Evolutionary conservation across 1,140 invertebrate genomes (phyloP), one percentile per base, ranked within the genome.

Genomic region (Cyrtorhinus lividipennis): DNA sequence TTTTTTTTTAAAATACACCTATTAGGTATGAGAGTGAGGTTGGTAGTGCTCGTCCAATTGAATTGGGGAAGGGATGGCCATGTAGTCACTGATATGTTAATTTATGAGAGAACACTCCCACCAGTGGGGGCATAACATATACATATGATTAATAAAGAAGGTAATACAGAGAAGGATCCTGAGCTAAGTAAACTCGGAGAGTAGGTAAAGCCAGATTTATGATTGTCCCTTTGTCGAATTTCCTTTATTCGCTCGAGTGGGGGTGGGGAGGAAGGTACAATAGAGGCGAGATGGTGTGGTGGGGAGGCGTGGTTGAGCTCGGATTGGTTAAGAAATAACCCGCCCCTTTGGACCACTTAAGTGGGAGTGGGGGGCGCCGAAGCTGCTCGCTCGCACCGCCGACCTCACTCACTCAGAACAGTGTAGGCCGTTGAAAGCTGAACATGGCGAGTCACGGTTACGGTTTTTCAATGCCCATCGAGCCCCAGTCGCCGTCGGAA

Each of bases 201-300:
- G 62, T 25, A 58, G 65, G 60, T 65, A 62, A 53, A 66, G 61
- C 53, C 67, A 62, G 67, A 66, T 68, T 68, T 66, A 66, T 66
- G 59, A 68, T 68, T 67, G 67, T 67, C 48, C 58, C 53, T 62
- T 67, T 65, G 63, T 65, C 18, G 62, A 26, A 27, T 46, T n/a
- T 15, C 58, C 58, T 59, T 59, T 59, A 59, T 59, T 26, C 48
- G 5, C 30, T 38, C 22, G 56, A 57, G 24, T 10, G 56, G 56
- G 56, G 23, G 56, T 25, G 12, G 22, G 15, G 61, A 53, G 46
- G n/a, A n/a, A 24, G n/a, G 45, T 24, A 66, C 61, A 64, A 62
- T 60, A 56, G 56, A 56, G 59, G 57, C 18, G 65, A 48, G 23
- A 44, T 44, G 26, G 62, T 18, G 63, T 61, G 24, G 62, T 53